Evolutionary conservation across 2,113 vertebrate species (phyloP), one percentile per base, ranked within the genome.

Genomic region (Polypterus bichir): DNA sequence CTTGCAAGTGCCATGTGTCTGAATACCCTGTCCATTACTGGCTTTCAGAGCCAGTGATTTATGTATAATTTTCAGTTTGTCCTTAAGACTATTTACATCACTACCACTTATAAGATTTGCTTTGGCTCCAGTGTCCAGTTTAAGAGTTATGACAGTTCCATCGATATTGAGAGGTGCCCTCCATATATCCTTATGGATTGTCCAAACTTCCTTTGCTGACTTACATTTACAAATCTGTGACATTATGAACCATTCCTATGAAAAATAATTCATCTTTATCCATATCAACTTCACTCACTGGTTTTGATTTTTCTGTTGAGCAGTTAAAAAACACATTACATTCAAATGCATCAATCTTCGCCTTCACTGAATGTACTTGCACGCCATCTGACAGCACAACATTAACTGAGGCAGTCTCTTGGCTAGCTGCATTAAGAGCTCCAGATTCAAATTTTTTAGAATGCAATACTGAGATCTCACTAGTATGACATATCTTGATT

Each of bases 401-500:
- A 46, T 64, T 59, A 4, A 64, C 54, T 27, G 47, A 53, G 2
- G 44, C 59, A 3, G 54, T 57, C 27, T 68, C 62, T 27, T 27
- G 27, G 27, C 27, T 27, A 27, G 27, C 27, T 27, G 27, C 27
- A 27, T 27, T 27, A 27, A 27, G 27, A 48, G 44, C 48, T 5
- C 61, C 62, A 45, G 47, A n/a, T 44, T 46, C n/a, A 59, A 61
- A 64, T 9, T 10, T 49, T 62, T 64, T 68, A n/a, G 64, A 8
- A n/a, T 64, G 66, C 3, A 46, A n/a, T 58, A 44, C 64, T 57
- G 66, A 11, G 9, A 59, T 57, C 47, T 68, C 62, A 5, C 54
- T 61, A 0, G 62, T 59, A 45, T 68, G 62, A 63, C 62, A 59
- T 60, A 64, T 64, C 49, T 57, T 48, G n/a, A 68, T 48, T 45